Evolutionary conservation across 2,113 vertebrate species (phyloP).

Genomic region (Pteruthius melanotis): DNA sequence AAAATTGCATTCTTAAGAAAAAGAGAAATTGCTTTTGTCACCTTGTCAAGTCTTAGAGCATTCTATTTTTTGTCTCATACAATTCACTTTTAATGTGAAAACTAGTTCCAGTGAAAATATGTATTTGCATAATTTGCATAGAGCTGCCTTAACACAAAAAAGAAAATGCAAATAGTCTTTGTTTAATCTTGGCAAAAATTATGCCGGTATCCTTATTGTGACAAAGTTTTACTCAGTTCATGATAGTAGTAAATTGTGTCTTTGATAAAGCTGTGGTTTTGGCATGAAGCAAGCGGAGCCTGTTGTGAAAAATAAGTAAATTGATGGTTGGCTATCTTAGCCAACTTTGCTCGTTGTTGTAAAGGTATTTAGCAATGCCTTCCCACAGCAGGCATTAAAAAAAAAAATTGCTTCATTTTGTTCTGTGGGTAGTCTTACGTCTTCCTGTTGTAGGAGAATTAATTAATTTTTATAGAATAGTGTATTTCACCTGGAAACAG

Average conservation of each 20-base stretch:
- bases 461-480: background rate
- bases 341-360: slow-evolving; percentile 77
- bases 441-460: slow-evolving; percentile 23
- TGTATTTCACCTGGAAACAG: background rate
- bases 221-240: slow-evolving; percentile 40
- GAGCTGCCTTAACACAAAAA: slow-evolving; percentile 37
- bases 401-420: slow-evolving; percentile 74
- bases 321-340: slow-evolving; percentile 69
- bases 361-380: slow-evolving; percentile 76
- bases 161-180: slow-evolving; percentile 68
- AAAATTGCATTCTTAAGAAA: background rate
- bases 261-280: slow-evolving; percentile 74
- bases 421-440: slow-evolving; percentile 45
- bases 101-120: slow-evolving; percentile 41
- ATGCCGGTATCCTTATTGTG: background rate
- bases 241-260: slow-evolving; percentile 66
- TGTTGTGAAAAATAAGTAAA: slow-evolving; percentile 76
- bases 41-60: background rate
- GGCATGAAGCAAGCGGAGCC: slow-evolving; percentile 72
- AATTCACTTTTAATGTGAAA: slow-evolving; percentile 61
- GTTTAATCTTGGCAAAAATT: slow-evolving; percentile 52
- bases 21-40: slow-evolving; percentile 3
- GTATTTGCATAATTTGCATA: slow-evolving; percentile 73
- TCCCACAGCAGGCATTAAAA: slow-evolving; percentile 74
- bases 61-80: background rate